Base-by-base conservation (phyloP, 2,888 invertebrate genomes). In the Abscondita cerata region DNA sequence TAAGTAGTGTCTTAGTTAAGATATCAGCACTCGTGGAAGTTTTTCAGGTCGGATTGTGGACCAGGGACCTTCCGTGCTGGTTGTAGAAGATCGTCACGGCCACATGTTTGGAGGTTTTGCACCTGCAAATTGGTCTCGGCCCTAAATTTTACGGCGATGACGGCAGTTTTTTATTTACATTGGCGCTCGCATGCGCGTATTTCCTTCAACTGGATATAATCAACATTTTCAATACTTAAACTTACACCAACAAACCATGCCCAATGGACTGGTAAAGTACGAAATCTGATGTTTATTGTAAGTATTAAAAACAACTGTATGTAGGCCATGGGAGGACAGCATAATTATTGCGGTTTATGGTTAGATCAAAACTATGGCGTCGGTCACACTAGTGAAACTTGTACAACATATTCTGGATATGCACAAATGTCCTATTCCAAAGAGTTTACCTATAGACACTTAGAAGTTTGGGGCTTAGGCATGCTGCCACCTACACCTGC, bases 101-200 rank as follows among this genome's bases (percentile, higher is more conserved):
- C 86, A 92, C 76, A 88, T 95, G 33, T 97, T 97, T 83, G 97
- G 96, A n/a, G 96, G 94, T 9, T 97, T 90, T 83, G 93, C 94
- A 0, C 85, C 94, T 0, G 85, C 86, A 13, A 85, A 89, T 53
- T 96, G 95, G 95, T 77, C 83, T 0, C 75, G 75, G 90, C 11
- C 91, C 96, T 6, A 90, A 89, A 73, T 96, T 92, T 81, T 83
- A 82, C 58, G 96, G 91, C 12, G 86, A 87, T 62, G 88, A 90
- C 34, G 85, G 87, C 18, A 89, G 93, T 46, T 94, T 96, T 81
- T 82, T 98, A 25, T 97, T 96, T 81, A 89, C 92, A 0, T 81
- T 96, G 52, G 84, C 87, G 18, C 97, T 0, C 85, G 87, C 57
- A 91, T 94, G 87, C 81, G 91, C 33, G 83, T 92, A 1, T 96